Percentiles rank a stretch among this genome's conserved stretches.
Evolutionary conservation across 2,113 vertebrate genomes (phyloP).

Genomic region (Poeciliopsis prolifica): DNA sequence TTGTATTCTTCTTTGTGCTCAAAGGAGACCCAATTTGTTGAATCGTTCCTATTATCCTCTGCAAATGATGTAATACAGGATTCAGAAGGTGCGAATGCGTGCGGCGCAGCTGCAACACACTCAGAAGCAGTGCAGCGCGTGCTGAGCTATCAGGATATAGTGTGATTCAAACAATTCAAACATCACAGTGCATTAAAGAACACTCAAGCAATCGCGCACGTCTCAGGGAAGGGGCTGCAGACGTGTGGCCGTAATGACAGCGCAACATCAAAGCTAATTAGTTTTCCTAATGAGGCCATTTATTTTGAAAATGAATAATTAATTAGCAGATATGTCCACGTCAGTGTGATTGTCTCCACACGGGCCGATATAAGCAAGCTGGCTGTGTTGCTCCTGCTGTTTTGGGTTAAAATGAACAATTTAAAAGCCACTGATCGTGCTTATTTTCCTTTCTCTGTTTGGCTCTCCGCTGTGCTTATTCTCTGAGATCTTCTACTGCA

Average conservation of each 20-base stretch:
- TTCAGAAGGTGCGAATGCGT: slow-evolving; percentile 39
- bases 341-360: slow-evolving; percentile 15
- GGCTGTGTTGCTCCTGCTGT: slow-evolving; percentile 3
- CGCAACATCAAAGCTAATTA: slow-evolving; percentile 35
- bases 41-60: slow-evolving; percentile 19
- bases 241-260: slow-evolving; percentile 21
- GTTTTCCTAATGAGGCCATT: slow-evolving; percentile 39
- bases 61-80: slow-evolving; percentile 20
- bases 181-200: slow-evolving; percentile 55
- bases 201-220: slow-evolving; percentile 39
- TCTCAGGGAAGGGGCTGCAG: slow-evolving; percentile 2
- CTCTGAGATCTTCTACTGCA: not conserved
- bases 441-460: not conserved
- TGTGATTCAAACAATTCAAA: slow-evolving; percentile 55
- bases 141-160: slow-evolving; percentile 52
- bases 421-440: not conserved
- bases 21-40: not conserved
- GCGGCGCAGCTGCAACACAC: slow-evolving; percentile 13
- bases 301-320: slow-evolving; percentile 48
- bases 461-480: not conserved
- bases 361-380: slow-evolving; percentile 12
- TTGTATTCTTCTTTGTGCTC: not conserved
- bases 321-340: slow-evolving; percentile 41
- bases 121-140: slow-evolving; percentile 24
- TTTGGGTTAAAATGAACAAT: not conserved